Base-by-base conservation (phyloP, 2,797 vertebrate species). In the Buceros bicornis region DNA sequence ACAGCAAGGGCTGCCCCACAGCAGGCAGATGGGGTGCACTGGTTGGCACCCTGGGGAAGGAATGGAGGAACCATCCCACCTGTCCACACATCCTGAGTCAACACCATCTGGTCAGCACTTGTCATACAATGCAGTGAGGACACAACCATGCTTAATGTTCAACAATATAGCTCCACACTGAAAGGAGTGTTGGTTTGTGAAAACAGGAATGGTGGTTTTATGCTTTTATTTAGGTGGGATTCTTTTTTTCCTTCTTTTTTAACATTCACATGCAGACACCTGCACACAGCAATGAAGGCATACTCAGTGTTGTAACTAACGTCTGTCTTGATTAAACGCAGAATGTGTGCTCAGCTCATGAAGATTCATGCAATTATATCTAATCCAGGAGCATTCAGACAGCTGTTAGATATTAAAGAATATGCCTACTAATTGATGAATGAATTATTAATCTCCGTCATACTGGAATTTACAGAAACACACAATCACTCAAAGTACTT, bases 261-360 rank as follows among this genome's bases (percentile, higher is more conserved):
- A 84, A 69, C 29, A 9, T 62, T 64, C 48, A 48, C 40, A 70
- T 31, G 70, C 21, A 85, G 71, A 48, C 53, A 82, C 5, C 37
- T 72, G 51, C 71, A 83, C 53, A 50, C 33, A 76, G 67, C 48
- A 58, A 70, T 48, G 40, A 89, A 82, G 50, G n/a, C 47, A 65
- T 50, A 61, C 54, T 58, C 40, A 4, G 31, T 77, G 50, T 83
- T 45, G 33, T 93, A 95, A 93, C 88, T 95, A 96, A 89, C 31
- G 66, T 74, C 76, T 92, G 57, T 80, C 77, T 78, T 86, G 96
- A 94, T 96, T 96, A 93, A 87, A 94, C 93, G 85, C 50, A 81
- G 92, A 93, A 85, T 2, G 2, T 50, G 21, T 43, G 37, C 56
- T 94, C 91, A 87, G 54, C 71, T 95, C 60, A 82, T 76, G 78